Evolutionary conservation across 2,888 invertebrate genomes (phyloP).

Genomic region (Tipula unca): DNA sequence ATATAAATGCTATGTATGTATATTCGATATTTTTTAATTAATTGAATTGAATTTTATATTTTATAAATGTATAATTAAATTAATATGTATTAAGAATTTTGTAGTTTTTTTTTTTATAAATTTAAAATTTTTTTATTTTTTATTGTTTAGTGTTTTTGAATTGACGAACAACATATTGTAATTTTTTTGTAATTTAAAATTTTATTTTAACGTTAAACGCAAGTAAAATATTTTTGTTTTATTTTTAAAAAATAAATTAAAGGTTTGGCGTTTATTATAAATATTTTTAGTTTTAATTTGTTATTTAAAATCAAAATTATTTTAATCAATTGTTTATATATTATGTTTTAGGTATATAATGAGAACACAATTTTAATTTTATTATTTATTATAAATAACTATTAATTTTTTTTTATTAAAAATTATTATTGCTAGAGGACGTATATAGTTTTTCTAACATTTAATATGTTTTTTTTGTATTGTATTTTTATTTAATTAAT

Average conservation of each 20-base stretch:
- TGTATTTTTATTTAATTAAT: neutral
- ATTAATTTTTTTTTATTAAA: neutral
- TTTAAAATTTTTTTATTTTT: neutral
- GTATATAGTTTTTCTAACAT: constrained; percentile 14
- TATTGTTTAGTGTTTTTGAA: neutral
- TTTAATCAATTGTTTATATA: neutral
- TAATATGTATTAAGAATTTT: neutral
- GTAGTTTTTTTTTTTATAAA: neutral
- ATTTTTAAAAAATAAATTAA: neutral
- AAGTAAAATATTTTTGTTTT: neutral
- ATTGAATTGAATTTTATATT: neutral
- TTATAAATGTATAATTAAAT: no score
- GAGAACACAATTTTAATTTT: neutral
- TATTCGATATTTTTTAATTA: neutral
- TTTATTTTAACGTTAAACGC: no score
- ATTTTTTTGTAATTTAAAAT: no score
- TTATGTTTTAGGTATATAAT: neutral
- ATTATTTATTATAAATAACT: neutral
- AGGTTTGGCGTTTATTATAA: neutral
- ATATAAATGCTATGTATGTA: neutral
- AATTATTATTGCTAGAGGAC: constrained; percentile 14
- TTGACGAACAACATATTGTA: neutral
- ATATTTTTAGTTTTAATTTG: neutral
- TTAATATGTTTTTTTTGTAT: neutral
- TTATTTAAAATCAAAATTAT: neutral